Base-by-base conservation (phyloP, 2,888 invertebrate genomes). In the Pyrocoelia pectoralis region DNA sequence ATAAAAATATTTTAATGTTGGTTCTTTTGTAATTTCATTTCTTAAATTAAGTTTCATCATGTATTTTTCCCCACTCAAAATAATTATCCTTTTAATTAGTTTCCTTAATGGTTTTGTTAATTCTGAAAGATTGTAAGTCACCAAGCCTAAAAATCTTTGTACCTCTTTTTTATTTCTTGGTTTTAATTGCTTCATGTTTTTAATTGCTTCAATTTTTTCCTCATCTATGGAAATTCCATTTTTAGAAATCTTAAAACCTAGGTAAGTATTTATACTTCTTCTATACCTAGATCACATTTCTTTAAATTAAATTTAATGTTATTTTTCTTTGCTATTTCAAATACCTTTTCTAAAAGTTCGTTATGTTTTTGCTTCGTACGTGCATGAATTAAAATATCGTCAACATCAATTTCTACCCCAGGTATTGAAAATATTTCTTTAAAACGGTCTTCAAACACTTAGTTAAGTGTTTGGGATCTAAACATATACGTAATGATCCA, bases 351-450 rank as follows among this genome's bases (percentile, higher is more conserved):
- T 33, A 64, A 29, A 14, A 38, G 53, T 24, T 8, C 40, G 41
- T 68, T 57, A 40, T 68, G 57, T 46, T 68, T 57, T 6, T 40
- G n/a, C 60, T 62, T 53, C 4, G 13, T 18, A 46, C 29, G 62
- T 6, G 54, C 62, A 38, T 46, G 41, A 2, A 65, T 49, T 49
- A 68, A 28, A 5, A 68, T 58, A 19, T 65, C 65, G 24, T 67
- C 65, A 1, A 67, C 63, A 61, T 72, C 72, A 8, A 70, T 65
- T 48, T 67, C 67, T 8, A 73, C 70, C 13, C 72, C 73, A 51
- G 65, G 51, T 8, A 70, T 46, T 10, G 59, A 28, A 48, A 73
- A 66, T 4, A 69, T 53, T 9, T 52, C 43, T n/a, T n/a, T n/a
- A 38, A 68, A 58, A 8, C 19, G 28, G 29, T 60, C 56, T 29